These are phyloP conservation scores for Ceyx erithaca DNA, from an alignment of 2,797 vertebrate genomes.

Conservation along the genomic window DNA sequence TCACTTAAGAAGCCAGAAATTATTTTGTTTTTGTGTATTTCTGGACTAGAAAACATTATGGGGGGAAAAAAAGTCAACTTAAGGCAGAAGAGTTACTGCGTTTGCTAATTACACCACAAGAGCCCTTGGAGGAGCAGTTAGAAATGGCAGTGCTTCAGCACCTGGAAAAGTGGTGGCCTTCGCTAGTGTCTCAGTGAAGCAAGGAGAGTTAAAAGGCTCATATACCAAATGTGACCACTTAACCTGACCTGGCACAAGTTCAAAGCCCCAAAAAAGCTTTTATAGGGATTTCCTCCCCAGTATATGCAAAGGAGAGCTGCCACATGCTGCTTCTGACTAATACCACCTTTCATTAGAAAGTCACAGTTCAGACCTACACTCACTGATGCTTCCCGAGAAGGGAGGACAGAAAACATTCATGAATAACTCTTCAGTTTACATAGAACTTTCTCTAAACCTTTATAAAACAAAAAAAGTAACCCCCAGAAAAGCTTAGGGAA, in stretches of 20 bases:
- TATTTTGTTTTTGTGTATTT: conserved; percentile 12
- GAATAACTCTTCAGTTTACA: neutral
- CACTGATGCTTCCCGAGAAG: neutral
- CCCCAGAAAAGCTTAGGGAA: neutral
- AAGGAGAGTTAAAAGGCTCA: neutral
- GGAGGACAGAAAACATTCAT: neutral
- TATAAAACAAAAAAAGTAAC: neutral
- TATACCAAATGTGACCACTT: fast-evolving
- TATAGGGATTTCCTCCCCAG: neutral
- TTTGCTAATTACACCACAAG: neutral
- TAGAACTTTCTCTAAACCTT: neutral
- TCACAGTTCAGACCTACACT: neutral
- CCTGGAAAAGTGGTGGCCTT: neutral
- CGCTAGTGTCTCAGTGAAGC: neutral
- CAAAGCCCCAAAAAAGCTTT: neutral
- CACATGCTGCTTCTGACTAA: neutral
- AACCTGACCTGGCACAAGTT: neutral
- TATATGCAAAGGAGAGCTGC: neutral
- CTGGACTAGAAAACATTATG: neutral
- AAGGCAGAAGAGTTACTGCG: neutral
- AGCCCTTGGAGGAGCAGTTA: neutral
- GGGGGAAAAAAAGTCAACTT: neutral
- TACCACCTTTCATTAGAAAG: neutral
- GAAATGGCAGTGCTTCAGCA: fast-evolving
- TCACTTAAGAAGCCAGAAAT: conserved; percentile 15